phyloP scores from a whole-genome alignment of 2,888 invertebrate species.

The Galerucella calmariensis region DNA sequence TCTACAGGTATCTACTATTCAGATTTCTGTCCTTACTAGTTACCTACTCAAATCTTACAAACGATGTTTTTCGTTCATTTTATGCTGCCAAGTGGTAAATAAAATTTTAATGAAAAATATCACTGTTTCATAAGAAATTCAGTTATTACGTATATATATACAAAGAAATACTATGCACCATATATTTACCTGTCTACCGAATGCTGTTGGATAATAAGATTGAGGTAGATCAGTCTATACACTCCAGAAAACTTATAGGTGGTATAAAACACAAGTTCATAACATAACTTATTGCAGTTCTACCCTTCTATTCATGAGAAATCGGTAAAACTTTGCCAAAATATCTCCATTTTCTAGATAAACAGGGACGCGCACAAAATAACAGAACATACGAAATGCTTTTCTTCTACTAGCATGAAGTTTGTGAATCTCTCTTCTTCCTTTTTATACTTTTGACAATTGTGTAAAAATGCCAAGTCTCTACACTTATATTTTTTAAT shows the following conservation, averaged over 20 bases:
- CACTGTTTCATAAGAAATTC: not conserved
- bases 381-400: slow-evolving; percentile 44
- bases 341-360: slow-evolving; percentile 33
- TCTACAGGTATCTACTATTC: slow-evolving; percentile 27
- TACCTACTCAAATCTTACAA: not conserved
- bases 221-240: slow-evolving; percentile 45
- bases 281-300: slow-evolving; percentile 22
- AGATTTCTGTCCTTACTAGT: slow-evolving; percentile 15
- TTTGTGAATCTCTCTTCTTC: slow-evolving; percentile 28
- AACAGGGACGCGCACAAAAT: slow-evolving; percentile 55
- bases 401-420: slow-evolving; percentile 43
- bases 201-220: slow-evolving; percentile 24
- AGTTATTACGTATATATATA: slow-evolving; percentile 3
- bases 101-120: not conserved
- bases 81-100: not conserved
- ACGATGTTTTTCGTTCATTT: not conserved
- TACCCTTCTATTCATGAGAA: slow-evolving; percentile 4
- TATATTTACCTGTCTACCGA: slow-evolving; percentile 37
- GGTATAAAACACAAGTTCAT: slow-evolving; percentile 24
- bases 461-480: no score
- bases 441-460: not conserved
- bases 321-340: slow-evolving; percentile 10
- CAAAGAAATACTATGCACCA: slow-evolving; percentile 17
- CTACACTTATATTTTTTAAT: no score
- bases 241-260: slow-evolving; percentile 30